phyloP scores from a whole-genome alignment of 92 coral and sea anemone genomes.

The Metridium senile region DNA sequence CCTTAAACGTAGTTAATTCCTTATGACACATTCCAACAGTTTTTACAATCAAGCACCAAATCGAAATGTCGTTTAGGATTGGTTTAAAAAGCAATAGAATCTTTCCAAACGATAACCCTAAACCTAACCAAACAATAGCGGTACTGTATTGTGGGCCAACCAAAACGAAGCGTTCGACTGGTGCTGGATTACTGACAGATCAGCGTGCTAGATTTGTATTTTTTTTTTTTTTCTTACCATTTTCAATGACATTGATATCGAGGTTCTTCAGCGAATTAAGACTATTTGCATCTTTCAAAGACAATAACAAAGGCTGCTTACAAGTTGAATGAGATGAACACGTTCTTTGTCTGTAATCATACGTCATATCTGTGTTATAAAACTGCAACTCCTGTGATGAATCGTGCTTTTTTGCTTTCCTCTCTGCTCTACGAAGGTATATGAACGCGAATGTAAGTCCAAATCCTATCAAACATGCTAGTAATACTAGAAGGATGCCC shows the following conservation, averaged over 20 bases:
- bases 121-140: too few species aligned
- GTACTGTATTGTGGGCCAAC: too few species aligned
- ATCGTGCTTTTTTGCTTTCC: not conserved
- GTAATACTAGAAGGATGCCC: not conserved
- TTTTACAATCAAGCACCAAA: too few species aligned
- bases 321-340: not conserved
- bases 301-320: not conserved
- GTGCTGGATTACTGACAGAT: too few species aligned
- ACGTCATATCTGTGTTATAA: not conserved
- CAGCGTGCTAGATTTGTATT: too few species aligned
- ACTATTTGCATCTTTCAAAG: not conserved
- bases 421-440: not conserved
- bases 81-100: too few species aligned
- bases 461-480: not conserved
- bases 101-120: too few species aligned
- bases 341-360: not conserved
- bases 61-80: too few species aligned
- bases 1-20: too few species aligned
- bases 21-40: too few species aligned
- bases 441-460: not conserved
- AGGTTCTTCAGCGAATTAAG: not conserved
- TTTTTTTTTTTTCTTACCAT: constrained; percentile 6
- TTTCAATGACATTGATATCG: not conserved
- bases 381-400: not conserved
- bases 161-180: too few species aligned